Evolutionary conservation across 2,797 vertebrate genomes (phyloP).

Genomic region (Lagorchestes hirsutus): DNA sequence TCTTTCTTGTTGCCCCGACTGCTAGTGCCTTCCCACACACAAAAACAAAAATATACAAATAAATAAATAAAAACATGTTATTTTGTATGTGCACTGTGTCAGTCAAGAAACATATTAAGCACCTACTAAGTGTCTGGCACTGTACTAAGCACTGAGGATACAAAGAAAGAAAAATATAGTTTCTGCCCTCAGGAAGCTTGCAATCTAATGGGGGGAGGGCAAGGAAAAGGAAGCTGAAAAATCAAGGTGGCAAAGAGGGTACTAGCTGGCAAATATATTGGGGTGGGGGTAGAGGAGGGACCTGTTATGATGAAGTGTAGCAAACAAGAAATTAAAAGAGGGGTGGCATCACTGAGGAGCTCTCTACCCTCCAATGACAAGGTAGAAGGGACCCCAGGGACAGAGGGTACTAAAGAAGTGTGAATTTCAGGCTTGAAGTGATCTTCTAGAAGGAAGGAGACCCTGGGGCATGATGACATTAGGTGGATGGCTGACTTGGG

Average conservation of each 20-base stretch:
- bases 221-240: neutral
- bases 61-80: neutral
- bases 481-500: neutral
- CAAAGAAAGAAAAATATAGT: neutral
- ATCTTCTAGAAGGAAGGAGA: neutral
- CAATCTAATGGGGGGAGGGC: neutral
- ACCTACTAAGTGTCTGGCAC: neutral
- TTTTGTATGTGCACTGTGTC: neutral
- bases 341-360: neutral
- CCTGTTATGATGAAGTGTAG: neutral
- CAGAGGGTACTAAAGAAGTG: neutral
- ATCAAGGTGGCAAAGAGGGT: neutral
- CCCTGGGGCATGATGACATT: neutral
- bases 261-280: neutral
- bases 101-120: neutral
- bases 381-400: neutral
- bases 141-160: neutral
- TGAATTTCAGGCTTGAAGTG: neutral
- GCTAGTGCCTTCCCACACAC: neutral
- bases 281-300: accelerated
- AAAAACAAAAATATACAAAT: neutral
- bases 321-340: neutral
- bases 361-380: neutral
- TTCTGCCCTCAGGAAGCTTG: neutral
- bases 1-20: neutral